Percentiles rank a stretch among this genome's conserved stretches.
phyloP scores from a whole-genome alignment of 2,888 invertebrate genomes.

The Sclerodermus sp. region DNA sequence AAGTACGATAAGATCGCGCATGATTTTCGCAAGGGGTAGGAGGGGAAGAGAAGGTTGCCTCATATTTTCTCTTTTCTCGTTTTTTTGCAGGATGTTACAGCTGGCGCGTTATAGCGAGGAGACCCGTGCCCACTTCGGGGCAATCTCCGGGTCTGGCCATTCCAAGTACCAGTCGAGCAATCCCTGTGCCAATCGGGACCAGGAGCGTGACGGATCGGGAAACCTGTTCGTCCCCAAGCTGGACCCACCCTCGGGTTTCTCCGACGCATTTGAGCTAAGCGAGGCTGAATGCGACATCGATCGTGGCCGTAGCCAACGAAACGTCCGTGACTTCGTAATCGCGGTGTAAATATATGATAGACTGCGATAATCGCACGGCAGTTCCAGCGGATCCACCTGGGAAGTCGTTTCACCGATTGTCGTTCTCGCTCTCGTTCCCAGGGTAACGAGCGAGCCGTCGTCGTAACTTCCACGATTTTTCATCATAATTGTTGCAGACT shows the following conservation, averaged over 20 bases:
- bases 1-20: slow-evolving; percentile 43
- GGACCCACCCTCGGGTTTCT: slow-evolving; percentile 83
- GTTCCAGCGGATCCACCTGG: too few relatives aligned
- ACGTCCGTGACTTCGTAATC: slow-evolving; percentile 56
- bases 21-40: too few relatives aligned
- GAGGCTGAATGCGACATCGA: slow-evolving; percentile 65
- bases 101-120: slow-evolving; percentile 58
- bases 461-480: too few relatives aligned
- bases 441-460: too few relatives aligned
- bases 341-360: slow-evolving; percentile 51
- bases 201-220: slow-evolving; percentile 56
- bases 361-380: too few relatives aligned
- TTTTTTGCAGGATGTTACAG: slow-evolving; percentile 52
- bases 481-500: too few relatives aligned
- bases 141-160: slow-evolving; percentile 53
- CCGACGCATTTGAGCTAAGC: slow-evolving; percentile 65
- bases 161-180: slow-evolving; percentile 56
- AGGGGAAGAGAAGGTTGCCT: too few relatives aligned
- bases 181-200: slow-evolving; percentile 48
- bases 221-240: slow-evolving; percentile 56
- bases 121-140: slow-evolving; percentile 56
- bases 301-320: slow-evolving; percentile 54
- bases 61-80: too few relatives aligned
- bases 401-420: too few relatives aligned
- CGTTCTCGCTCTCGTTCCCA: too few relatives aligned